Evolutionary conservation across 1,140 invertebrate species (phyloP), one percentile per base, ranked within the genome.

Genomic region (Arion vulgaris): DNA sequence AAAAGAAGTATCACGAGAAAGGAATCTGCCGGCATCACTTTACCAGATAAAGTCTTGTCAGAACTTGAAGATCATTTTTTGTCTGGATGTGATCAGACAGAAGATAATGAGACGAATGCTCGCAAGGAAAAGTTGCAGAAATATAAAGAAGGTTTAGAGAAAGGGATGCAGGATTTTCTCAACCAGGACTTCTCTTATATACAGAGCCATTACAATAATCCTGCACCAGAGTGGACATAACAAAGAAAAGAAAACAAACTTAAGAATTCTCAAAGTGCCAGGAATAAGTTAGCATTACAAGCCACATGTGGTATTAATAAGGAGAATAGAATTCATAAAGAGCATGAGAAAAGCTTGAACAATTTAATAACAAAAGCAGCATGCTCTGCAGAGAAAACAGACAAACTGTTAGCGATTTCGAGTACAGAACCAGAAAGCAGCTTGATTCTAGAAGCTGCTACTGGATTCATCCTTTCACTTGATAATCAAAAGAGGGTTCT

Each of bases 71-170:
- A 36, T 9, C 15, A 4, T 15, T 62, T 66, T 62, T 49, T 78
- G 7, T 53, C n/a, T 72, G 28, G 71, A 1, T 39, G 36, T n/a
- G n/a, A 72, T 26, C 1, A 17, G 26, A 32, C 38, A 26, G 62
- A 68, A 11, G 36, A 57, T 34, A 38, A 1, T 51, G 75, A 77
- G 23, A 34, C 38, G n/a, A 49, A 62, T 23, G 2, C 9, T 23
- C 49, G 19, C 13, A 49, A 78, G 32, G 74, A 76, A 34, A 78
- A 68, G 32, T 34, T 78, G 0, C 76, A 78, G 57, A 62, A 45
- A 39, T 78, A 78, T 38, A 78, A 66, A 36, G 76, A 78, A 45
- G 76, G 76, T 36, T 45, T 78, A 23, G 76, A 78, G 28, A 39
- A 39, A 66, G 76, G 76, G 0, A 78, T 78, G 76, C 51, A 36